phyloP scores from a whole-genome alignment of 2,113 vertebrate genomes.

The Catharus fuscescens region DNA sequence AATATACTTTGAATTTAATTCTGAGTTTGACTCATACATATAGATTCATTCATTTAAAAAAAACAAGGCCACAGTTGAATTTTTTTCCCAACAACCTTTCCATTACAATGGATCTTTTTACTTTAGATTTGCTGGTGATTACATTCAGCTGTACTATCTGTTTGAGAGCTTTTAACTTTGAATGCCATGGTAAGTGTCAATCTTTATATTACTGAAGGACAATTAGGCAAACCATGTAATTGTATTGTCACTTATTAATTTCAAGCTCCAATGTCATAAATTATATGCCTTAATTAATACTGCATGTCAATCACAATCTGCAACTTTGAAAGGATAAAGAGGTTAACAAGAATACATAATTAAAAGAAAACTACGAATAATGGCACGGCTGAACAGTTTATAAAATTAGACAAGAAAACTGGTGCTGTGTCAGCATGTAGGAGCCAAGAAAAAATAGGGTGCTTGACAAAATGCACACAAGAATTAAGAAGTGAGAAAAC shows the following conservation, averaged over 20 bases:
- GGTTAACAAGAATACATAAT: slow-evolving; percentile 80
- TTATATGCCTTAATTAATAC: slow-evolving; percentile 81
- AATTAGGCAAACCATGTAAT: slow-evolving; percentile 80
- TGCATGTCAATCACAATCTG: slow-evolving; percentile 70
- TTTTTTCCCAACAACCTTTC: neutral
- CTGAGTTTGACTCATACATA: neutral
- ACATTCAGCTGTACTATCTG: slow-evolving; percentile 61
- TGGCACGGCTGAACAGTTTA: slow-evolving; percentile 67
- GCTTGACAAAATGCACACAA: neutral
- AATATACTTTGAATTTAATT: slow-evolving; percentile 1
- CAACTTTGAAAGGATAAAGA: slow-evolving; percentile 69
- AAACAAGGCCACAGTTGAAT: neutral
- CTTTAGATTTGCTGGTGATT: slow-evolving; percentile 57
- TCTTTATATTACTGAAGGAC: slow-evolving; percentile 74
- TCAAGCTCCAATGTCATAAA: slow-evolving; percentile 80
- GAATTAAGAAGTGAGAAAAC: neutral
- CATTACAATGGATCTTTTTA: slow-evolving; percentile 19
- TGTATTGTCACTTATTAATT: slow-evolving; percentile 83
- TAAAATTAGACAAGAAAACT: slow-evolving; percentile 73
- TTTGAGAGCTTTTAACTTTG: slow-evolving; percentile 68
- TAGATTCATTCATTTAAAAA: neutral
- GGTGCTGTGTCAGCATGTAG: slow-evolving; percentile 61
- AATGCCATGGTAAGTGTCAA: slow-evolving; percentile 65
- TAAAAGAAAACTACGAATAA: slow-evolving; percentile 75
- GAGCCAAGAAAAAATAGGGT: neutral